Evolutionary conservation across 2,888 invertebrate species (phyloP).

Genomic region (Agriopis aurantiaria): DNA sequence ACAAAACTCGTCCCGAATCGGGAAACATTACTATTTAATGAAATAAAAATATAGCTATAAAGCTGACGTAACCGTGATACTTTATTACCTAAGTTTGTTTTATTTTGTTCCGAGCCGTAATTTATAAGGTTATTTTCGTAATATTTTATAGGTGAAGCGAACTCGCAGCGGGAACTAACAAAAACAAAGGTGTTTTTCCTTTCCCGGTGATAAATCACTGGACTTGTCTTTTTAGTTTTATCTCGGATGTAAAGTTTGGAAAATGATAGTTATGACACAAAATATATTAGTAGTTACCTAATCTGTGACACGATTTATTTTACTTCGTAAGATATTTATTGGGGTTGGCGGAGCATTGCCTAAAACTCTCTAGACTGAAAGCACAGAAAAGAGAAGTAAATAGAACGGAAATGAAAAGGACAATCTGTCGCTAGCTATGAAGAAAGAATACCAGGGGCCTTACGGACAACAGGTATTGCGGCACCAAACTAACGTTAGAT

Average conservation of each 20-base stretch:
- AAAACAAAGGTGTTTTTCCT: constrained; percentile 44
- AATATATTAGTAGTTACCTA: not conserved
- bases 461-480: too few relatives aligned
- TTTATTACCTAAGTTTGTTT: constrained; percentile 39
- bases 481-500: too few relatives aligned
- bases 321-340: too few relatives aligned
- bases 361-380: too few relatives aligned
- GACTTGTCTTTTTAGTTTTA: constrained; percentile 35
- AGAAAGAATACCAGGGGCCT: too few relatives aligned
- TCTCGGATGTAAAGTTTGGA: constrained; percentile 7
- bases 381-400: too few relatives aligned
- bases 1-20: constrained; percentile 9
- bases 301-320: constrained; percentile 1
- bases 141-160: constrained; percentile 44
- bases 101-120: constrained; percentile 35
- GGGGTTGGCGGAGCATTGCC: too few relatives aligned
- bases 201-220: constrained; percentile 39
- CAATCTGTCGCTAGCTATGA: too few relatives aligned
- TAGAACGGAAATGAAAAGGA: too few relatives aligned
- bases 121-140: constrained; percentile 45
- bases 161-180: constrained; percentile 34
- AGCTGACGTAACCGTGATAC: constrained; percentile 33
- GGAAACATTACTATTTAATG: not conserved
- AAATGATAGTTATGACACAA: constrained; percentile 7
- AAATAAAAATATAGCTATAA: constrained; percentile 22